These are phyloP conservation scores for Drosophila neonasuta DNA, from an alignment of 2,888 invertebrate genomes.

Conservation along the genomic window DNA sequence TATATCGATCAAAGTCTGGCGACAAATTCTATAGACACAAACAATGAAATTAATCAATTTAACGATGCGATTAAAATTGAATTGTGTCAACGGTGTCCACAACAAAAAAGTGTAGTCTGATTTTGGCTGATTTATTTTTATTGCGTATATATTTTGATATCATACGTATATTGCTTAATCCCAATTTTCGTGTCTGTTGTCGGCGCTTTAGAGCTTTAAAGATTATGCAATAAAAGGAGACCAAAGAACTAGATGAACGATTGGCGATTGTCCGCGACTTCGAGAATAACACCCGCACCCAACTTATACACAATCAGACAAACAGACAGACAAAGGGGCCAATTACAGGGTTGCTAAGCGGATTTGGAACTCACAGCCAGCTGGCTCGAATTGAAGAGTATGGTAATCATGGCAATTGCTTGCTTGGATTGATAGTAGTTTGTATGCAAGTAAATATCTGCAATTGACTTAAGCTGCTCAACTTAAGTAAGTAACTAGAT, in stretches of 20 bases:
- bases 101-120: slow-evolving; percentile 31
- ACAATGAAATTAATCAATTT: slow-evolving; percentile 69
- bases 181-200: slow-evolving; percentile 8
- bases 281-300: slow-evolving; percentile 17
- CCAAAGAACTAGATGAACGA: slow-evolving; percentile 19
- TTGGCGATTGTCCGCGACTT: slow-evolving; percentile 16
- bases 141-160: slow-evolving; percentile 26
- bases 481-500: not conserved
- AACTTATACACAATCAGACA: not conserved
- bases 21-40: slow-evolving; percentile 35
- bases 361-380: slow-evolving; percentile 45
- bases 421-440: slow-evolving; percentile 24
- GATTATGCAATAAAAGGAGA: slow-evolving; percentile 66
- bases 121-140: slow-evolving; percentile 53
- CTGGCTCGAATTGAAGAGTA: slow-evolving; percentile 22
- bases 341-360: slow-evolving; percentile 73
- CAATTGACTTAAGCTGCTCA: slow-evolving; percentile 24
- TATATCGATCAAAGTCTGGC: slow-evolving; percentile 23
- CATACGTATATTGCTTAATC: not conserved
- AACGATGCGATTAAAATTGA: slow-evolving; percentile 58
- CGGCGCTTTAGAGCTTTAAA: slow-evolving; percentile 45
- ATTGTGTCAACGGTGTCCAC: slow-evolving; percentile 51
- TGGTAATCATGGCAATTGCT: slow-evolving; percentile 21
- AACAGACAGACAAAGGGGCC: slow-evolving; percentile 38
- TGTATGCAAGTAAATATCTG: slow-evolving; percentile 5